These are phyloP conservation scores for Arctia plantaginis DNA, from an alignment of 2,888 invertebrate species.

Conservation along the genomic window DNA sequence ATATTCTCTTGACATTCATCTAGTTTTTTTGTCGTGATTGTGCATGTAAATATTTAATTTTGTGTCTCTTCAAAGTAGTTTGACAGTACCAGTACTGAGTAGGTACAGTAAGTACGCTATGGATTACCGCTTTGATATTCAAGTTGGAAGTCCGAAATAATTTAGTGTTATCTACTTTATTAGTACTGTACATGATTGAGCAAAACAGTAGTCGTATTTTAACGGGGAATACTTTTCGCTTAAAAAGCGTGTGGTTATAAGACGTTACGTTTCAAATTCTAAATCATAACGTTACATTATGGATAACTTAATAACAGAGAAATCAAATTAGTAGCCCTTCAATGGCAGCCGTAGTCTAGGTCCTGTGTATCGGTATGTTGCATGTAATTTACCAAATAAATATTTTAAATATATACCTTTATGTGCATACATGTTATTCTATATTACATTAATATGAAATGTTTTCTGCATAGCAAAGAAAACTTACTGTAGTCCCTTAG, in stretches of 20 bases:
- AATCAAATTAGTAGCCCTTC: neutral
- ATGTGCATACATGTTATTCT: neutral
- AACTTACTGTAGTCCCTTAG: neutral
- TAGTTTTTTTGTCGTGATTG: neutral
- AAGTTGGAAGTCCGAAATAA: neutral
- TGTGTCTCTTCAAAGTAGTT: neutral
- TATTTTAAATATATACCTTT: neutral
- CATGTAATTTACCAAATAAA: neutral
- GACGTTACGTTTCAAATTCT: neutral
- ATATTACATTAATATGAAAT: neutral
- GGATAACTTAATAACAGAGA: neutral
- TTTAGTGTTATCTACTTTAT: no score
- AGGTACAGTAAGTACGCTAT: no score
- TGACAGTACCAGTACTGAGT: neutral
- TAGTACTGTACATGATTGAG: no score
- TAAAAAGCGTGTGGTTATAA: neutral
- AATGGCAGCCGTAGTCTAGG: neutral
- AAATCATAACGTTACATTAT: neutral
- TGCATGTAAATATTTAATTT: neutral
- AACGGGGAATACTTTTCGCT: neutral
- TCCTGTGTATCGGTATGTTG: neutral
- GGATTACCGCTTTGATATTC: neutral
- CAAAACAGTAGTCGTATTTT: neutral
- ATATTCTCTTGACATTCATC: neutral
- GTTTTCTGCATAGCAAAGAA: neutral